A percentile compares a stretch with the other conserved stretches of the same genome.
phyloP scores from a whole-genome alignment of 1,140 invertebrate genomes.

The Listronotus oregonensis region DNA sequence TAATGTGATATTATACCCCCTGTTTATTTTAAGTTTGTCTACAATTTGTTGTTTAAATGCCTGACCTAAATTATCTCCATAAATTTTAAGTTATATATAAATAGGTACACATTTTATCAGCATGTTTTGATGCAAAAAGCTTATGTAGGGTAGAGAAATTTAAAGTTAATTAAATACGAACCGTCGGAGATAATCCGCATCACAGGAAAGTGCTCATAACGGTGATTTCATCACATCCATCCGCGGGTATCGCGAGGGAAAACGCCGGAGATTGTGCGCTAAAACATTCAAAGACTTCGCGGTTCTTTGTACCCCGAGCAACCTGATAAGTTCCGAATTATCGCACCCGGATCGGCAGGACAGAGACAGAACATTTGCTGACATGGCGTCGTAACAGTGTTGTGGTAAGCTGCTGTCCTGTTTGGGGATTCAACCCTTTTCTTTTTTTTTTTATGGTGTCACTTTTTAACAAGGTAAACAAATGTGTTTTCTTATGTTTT shows the following conservation, averaged over 20 bases:
- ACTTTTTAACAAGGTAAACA: constrained; percentile 44
- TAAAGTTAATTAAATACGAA: constrained; percentile 23
- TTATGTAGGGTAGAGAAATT: not conserved
- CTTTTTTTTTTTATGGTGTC: constrained; percentile 43
- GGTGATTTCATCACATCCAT: constrained; percentile 42
- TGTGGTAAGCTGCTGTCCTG: constrained; percentile 51
- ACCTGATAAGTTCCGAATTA: constrained; percentile 50
- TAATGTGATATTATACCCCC: constrained; percentile 3
- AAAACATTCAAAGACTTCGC: constrained; percentile 49
- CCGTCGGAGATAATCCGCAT: constrained; percentile 23
- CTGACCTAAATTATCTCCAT: not conserved
- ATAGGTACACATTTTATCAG: too few relatives aligned
- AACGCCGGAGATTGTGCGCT: constrained; percentile 39
- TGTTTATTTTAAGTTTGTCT: not conserved
- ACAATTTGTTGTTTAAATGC: not conserved
- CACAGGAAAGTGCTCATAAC: constrained; percentile 46
- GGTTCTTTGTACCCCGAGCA: constrained; percentile 50
- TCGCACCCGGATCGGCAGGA: constrained; percentile 31
- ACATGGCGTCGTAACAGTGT: constrained; percentile 57
- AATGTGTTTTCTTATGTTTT: constrained; percentile 18
- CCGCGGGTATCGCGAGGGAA: constrained; percentile 41
- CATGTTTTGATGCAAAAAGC: too few relatives aligned
- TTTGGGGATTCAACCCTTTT: constrained; percentile 52
- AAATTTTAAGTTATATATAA: too few relatives aligned
- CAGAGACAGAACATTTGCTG: constrained; percentile 49